These are phyloP conservation scores for Hymenopus coronatus DNA, from an alignment of 2,888 invertebrate genomes.

Conservation along the genomic window DNA sequence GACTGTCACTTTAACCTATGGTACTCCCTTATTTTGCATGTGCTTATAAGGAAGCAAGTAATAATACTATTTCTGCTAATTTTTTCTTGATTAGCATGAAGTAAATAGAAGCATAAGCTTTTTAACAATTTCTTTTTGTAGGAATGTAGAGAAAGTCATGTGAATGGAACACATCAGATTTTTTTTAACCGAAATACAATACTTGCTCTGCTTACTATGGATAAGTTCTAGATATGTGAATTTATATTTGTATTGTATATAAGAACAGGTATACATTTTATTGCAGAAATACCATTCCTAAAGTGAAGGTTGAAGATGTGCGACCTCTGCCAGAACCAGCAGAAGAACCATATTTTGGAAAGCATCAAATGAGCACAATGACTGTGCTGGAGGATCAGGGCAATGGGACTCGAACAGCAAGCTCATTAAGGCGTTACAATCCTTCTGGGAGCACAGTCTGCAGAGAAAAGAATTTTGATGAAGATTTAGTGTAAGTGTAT, in stretches of 20 bases:
- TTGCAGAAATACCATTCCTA: slow-evolving; percentile 9
- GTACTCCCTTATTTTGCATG: too few relatives aligned
- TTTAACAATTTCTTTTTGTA: too few relatives aligned
- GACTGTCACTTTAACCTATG: too few relatives aligned
- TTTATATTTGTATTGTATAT: not conserved
- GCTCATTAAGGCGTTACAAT: not conserved
- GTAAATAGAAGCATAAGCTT: too few relatives aligned
- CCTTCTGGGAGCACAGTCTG: not conserved
- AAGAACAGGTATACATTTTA: not conserved
- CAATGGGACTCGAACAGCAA: not conserved
- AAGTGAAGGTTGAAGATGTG: slow-evolving; percentile 15
- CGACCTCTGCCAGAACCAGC: slow-evolving; percentile 25
- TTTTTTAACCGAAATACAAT: too few relatives aligned
- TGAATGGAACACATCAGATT: too few relatives aligned
- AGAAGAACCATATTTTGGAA: not conserved
- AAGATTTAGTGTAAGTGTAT: not conserved
- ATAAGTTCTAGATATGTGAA: too few relatives aligned
- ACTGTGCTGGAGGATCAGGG: not conserved
- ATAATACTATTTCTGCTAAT: too few relatives aligned
- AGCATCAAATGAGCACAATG: not conserved
- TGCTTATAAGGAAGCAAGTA: too few relatives aligned
- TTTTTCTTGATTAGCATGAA: too few relatives aligned
- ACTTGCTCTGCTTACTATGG: too few relatives aligned
- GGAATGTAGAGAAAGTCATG: too few relatives aligned
- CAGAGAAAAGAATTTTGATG: not conserved